Conservation (phyloP, 2,797 vertebrate genomes). For the Streptopelia turtur region DNA sequence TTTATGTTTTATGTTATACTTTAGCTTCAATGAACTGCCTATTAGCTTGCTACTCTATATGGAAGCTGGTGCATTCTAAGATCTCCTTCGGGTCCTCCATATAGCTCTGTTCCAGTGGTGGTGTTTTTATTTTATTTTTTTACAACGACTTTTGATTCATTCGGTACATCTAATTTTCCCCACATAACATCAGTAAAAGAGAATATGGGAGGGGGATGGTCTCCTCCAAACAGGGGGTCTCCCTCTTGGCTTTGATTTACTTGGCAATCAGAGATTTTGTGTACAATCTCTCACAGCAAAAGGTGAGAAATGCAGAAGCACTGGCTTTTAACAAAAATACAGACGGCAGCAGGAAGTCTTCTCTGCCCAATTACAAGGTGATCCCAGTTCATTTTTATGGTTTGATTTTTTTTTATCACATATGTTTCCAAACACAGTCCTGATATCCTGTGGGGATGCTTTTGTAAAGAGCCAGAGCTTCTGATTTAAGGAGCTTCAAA, state of each 20-base stretch:
- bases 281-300: conserved; percentile 71
- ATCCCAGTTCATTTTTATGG: conserved; percentile 81
- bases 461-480: conserved; percentile 83
- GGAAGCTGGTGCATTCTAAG: conserved; percentile 33
- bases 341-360: conserved; percentile 77
- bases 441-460: conserved; percentile 82
- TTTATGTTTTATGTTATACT: conserved; percentile 56
- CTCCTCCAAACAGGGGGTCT: conserved; percentile 75
- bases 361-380: conserved; percentile 84
- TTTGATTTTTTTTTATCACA: conserved; percentile 82
- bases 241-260: conserved; percentile 76
- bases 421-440: conserved; percentile 82
- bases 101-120: conserved; percentile 41
- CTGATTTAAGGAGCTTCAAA: conserved; percentile 84
- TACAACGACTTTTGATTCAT: conserved; percentile 60
- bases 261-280: conserved; percentile 78
- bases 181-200: conserved; percentile 65
- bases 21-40: conserved; percentile 69
- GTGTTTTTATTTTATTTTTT: conserved; percentile 46
- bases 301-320: conserved; percentile 77
- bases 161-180: conserved; percentile 70
- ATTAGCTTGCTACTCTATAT: conserved; percentile 46
- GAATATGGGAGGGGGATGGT: conserved; percentile 72
- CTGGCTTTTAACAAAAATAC: conserved; percentile 75
- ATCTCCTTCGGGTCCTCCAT: conserved; percentile 46